Evolutionary conservation across 2,797 vertebrate genomes (phyloP).

Genomic region (Phylloscopus collybita): DNA sequence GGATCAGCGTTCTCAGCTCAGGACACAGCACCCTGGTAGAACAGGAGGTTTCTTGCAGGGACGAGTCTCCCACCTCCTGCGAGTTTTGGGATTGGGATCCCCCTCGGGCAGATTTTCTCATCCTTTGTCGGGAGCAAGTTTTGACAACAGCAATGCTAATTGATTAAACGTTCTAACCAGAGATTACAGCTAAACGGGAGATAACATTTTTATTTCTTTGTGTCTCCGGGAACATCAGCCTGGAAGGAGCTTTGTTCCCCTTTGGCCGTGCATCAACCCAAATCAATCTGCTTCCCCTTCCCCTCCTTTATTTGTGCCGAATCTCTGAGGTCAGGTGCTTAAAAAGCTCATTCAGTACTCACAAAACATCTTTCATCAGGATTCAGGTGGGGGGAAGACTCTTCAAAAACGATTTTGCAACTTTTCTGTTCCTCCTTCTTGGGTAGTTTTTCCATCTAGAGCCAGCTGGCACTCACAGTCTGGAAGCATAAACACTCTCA

Average conservation of each 20-base stretch:
- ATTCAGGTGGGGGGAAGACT: neutral
- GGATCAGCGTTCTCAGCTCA: conserved; percentile 52
- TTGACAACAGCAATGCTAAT: conserved; percentile 83
- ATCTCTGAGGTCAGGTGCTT: neutral
- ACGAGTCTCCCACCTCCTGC: conserved; percentile 46
- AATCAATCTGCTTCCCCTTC: neutral
- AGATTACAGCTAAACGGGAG: conserved; percentile 71
- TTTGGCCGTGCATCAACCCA: neutral
- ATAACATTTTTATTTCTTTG: conserved; percentile 61
- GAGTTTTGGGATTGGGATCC: conserved; percentile 20
- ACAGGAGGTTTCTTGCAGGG: conserved; percentile 72
- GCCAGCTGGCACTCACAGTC: neutral
- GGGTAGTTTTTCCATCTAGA: neutral
- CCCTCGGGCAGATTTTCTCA: conserved; percentile 56
- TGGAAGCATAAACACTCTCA: neutral
- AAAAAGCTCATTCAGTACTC: conserved; percentile 4
- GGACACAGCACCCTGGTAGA: conserved; percentile 44
- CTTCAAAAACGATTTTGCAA: conserved; percentile 8
- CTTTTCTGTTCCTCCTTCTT: neutral
- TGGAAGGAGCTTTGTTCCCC: neutral
- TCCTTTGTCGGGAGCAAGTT: conserved; percentile 77
- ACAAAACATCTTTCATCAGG: neutral
- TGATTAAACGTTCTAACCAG: conserved; percentile 81
- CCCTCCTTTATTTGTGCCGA: neutral
- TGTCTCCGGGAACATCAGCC: conserved; percentile 1